phyloP scores from a whole-genome alignment of 2,113 vertebrate species.

The Paracanthobrama guichenoti region DNA sequence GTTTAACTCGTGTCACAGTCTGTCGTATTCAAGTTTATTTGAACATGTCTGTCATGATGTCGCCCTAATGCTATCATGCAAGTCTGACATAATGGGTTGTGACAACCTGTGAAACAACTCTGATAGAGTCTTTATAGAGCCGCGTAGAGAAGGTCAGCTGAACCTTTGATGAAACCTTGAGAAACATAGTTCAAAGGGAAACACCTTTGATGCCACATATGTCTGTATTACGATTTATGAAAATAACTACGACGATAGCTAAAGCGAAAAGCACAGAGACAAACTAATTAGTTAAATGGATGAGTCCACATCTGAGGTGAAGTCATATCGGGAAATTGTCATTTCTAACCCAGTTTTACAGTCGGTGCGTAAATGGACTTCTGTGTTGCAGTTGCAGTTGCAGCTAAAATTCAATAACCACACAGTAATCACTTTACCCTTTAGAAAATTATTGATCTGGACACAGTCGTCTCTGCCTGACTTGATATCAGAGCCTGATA shows the following conservation, averaged over 20 bases:
- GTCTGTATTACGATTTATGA: not conserved
- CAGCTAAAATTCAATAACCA: conserved; percentile 53
- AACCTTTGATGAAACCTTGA: conserved; percentile 15
- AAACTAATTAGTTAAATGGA: conserved; percentile 60
- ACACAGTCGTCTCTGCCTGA: conserved; percentile 32
- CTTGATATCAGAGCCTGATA: conserved; percentile 45
- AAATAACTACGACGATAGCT: conserved; percentile 26
- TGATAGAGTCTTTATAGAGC: not conserved
- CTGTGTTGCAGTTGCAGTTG: conserved; percentile 49
- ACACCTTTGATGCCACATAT: not conserved
- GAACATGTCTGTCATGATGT: conserved; percentile 24
- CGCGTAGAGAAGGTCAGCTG: not conserved
- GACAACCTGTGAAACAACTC: conserved; percentile 28
- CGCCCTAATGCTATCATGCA: conserved; percentile 7
- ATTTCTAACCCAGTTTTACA: conserved; percentile 56
- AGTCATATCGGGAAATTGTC: conserved; percentile 43
- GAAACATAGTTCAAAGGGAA: conserved; percentile 15
- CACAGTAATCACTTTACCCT: conserved; percentile 57
- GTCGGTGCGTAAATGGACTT: conserved; percentile 52
- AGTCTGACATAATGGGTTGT: conserved; percentile 28
- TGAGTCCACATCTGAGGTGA: conserved; percentile 37
- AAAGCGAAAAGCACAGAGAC: conserved; percentile 50
- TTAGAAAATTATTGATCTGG: conserved; percentile 57
- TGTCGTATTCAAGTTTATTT: conserved; percentile 26
- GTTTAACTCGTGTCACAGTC: conserved; percentile 20